These are phyloP conservation scores for Digitonthophagus gazella DNA, from an alignment of 2,888 invertebrate genomes.

Conservation along the genomic window DNA sequence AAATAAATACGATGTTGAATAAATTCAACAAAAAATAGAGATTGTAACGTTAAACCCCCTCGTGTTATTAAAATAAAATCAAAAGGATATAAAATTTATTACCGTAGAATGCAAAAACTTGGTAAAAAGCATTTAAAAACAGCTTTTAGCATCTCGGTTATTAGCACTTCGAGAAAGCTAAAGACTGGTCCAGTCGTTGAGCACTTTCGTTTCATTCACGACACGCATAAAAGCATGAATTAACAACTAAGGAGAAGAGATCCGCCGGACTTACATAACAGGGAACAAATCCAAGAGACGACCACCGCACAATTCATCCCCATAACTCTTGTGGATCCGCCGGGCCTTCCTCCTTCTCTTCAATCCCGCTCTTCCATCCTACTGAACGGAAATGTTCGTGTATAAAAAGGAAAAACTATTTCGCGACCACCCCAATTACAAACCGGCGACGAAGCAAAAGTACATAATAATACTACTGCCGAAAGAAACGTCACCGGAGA, in stretches of 20 bases:
- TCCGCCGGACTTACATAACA: not conserved
- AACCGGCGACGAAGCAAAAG: not conserved
- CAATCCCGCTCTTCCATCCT: slow-evolving; percentile 23
- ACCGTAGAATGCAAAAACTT: too few relatives aligned
- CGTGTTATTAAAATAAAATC: too few relatives aligned
- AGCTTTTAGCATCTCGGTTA: not conserved
- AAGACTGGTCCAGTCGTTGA: not conserved
- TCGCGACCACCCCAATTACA: too few relatives aligned
- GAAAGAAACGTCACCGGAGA: not conserved
- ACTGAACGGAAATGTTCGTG: slow-evolving; percentile 11
- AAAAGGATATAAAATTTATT: too few relatives aligned
- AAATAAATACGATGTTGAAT: too few relatives aligned
- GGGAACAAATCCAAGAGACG: not conserved
- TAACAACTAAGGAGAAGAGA: not conserved
- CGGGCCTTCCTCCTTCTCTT: not conserved
- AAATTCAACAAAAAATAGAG: too few relatives aligned
- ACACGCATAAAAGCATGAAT: not conserved
- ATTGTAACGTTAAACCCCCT: too few relatives aligned
- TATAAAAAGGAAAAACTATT: slow-evolving; percentile 9
- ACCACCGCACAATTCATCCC: slow-evolving; percentile 15
- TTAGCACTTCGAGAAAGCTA: not conserved
- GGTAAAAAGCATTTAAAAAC: not conserved
- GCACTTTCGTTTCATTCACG: not conserved
- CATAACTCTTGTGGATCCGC: slow-evolving; percentile 19
- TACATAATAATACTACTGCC: not conserved